Base-by-base conservation (phyloP, 2,797 vertebrate genomes). In the Dendrocincla tyrannina region DNA sequence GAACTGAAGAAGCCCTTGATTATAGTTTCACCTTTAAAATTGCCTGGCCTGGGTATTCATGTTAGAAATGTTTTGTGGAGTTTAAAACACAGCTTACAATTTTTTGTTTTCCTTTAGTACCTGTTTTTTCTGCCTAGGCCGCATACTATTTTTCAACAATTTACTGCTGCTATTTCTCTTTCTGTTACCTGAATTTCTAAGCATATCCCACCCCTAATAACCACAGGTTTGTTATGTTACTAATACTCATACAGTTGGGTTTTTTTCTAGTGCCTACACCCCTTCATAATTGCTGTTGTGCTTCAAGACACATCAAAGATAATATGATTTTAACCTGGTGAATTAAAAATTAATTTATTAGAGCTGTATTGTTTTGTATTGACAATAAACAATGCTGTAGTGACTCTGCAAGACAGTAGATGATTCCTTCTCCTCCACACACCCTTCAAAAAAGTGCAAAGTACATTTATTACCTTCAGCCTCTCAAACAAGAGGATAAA, bases 351-450 rank as follows among this genome's bases (percentile, higher is more conserved):
- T 72, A 19, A 9, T 49, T 76, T 63, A 22, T 60, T 14, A 70
- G 58, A 64, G 37, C 32, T 78, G 6, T 30, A 3, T 30, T 44
- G 11, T 10, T 89, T 82, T 66, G 13, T 44, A 4, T 39, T 11
- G 30, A 8, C 16, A 32, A 23, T 62, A 78, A 85, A 23, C 55
- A 66, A 11, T 39, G 8, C 3, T 25, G 1, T 22, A 60, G 49
- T 11, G 60, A 52, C 85, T 32, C 82, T 83, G 23, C 35, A 35
- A 37, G 46, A 64, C 9, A 63, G 32, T 15, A 32, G 46, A 23
- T 8, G 41, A 32, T 42, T 59, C 12, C 8, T 75, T 2, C 0
- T 64, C 35, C 33, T 87, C 23, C 49, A 20, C 0, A 0, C 27
- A 32, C 14, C 27, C 35, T 67, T 35, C 58, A 44, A 9, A 49